These are phyloP conservation scores for Dynastes tityus DNA, from an alignment of 2,888 invertebrate genomes.

Conservation along the genomic window DNA sequence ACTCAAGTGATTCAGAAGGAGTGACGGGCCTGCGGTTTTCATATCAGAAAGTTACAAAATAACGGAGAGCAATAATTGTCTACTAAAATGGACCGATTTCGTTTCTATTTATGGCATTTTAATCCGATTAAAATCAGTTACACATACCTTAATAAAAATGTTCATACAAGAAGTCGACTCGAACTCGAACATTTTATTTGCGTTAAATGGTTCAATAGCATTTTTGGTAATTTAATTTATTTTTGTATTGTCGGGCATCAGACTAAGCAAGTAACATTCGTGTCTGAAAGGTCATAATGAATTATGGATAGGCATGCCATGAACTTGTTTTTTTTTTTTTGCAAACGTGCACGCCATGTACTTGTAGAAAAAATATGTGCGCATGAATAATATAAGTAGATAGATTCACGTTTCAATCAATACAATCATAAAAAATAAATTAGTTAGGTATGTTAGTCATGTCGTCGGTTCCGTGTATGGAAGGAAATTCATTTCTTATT, in stretches of 20 bases:
- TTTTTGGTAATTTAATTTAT: too few species aligned
- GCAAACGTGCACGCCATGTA: neutral
- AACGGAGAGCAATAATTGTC: neutral
- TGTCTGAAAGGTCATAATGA: neutral
- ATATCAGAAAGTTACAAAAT: neutral
- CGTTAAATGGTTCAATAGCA: too few species aligned
- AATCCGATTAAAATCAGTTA: conserved; percentile 14
- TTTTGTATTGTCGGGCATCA: too few species aligned
- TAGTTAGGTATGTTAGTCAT: too few species aligned
- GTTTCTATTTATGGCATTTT: conserved; percentile 1
- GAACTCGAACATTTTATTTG: neutral
- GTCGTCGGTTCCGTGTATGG: too few species aligned
- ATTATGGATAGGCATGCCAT: neutral
- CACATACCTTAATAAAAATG: neutral
- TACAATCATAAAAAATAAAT: too few species aligned
- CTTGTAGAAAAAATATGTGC: neutral
- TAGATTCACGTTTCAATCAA: neutral
- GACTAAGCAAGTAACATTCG: too few species aligned
- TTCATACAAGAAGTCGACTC: neutral
- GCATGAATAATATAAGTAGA: too few species aligned
- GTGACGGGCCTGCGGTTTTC: neutral
- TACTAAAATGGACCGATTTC: neutral
- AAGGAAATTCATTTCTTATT: too few species aligned
- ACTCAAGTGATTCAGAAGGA: neutral
- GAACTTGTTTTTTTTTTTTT: neutral